Evolutionary conservation across 2,888 invertebrate species (phyloP).

Genomic region (Melinaea menophilus): DNA sequence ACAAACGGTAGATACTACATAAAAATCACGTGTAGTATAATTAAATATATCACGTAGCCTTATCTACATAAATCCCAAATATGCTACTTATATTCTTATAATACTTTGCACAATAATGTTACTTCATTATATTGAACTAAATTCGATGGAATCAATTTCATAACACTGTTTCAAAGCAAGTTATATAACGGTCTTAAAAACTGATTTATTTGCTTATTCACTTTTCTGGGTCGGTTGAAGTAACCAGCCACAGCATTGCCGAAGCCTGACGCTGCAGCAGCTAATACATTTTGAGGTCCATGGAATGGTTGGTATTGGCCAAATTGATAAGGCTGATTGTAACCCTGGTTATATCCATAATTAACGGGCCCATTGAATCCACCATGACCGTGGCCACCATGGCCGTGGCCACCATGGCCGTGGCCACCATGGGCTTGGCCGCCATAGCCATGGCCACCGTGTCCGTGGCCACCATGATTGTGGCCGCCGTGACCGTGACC

Average conservation of each 20-base stretch:
- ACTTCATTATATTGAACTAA: not conserved
- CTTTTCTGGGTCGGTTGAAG: slow-evolving; percentile 56
- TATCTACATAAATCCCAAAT: too few relatives aligned
- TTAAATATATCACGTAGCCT: too few relatives aligned
- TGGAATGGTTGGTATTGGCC: slow-evolving; percentile 1
- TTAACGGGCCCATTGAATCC: slow-evolving; percentile 22
- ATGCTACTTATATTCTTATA: too few relatives aligned
- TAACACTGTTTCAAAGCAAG: slow-evolving; percentile 46
- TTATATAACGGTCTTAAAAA: slow-evolving; percentile 60
- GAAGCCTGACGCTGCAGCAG: slow-evolving; percentile 72
- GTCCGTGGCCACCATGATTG: slow-evolving; percentile 38
- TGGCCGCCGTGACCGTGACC: slow-evolving; percentile 32
- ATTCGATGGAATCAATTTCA: slow-evolving; percentile 6
- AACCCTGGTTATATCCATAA: slow-evolving; percentile 30
- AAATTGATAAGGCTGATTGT: slow-evolving; percentile 26
- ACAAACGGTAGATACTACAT: too few relatives aligned
- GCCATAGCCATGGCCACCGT: slow-evolving; percentile 26
- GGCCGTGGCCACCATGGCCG: slow-evolving; percentile 38
- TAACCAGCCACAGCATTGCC: slow-evolving; percentile 73
- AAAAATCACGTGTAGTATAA: too few relatives aligned
- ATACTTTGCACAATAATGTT: not conserved
- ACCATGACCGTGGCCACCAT: slow-evolving; percentile 33
- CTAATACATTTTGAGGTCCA: slow-evolving; percentile 47
- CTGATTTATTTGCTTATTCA: slow-evolving; percentile 56
- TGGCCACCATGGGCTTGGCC: slow-evolving; percentile 34